These are phyloP conservation scores for Chrysotoxum bicinctum DNA, from an alignment of 2,888 invertebrate genomes.

Conservation along the genomic window DNA sequence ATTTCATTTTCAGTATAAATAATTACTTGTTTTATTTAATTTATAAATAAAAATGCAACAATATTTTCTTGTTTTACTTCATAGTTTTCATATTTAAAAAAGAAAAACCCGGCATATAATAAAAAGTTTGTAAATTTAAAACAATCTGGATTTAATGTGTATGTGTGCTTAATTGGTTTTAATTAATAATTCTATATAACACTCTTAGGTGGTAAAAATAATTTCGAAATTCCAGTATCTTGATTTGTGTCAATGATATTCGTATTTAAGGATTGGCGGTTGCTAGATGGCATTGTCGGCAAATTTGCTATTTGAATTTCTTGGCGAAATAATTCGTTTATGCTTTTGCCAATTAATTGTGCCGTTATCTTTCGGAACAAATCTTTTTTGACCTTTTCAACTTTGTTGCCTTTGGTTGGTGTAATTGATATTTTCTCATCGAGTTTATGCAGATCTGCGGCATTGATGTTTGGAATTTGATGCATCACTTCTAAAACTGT, in stretches of 20 bases:
- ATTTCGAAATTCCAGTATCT: conserved; percentile 77
- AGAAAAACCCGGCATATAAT: conserved; percentile 69
- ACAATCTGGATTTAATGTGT: conserved; percentile 56
- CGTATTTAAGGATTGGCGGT: conserved; percentile 51
- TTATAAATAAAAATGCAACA: conserved; percentile 71
- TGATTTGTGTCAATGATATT: conserved; percentile 79
- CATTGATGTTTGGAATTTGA: conserved; percentile 91
- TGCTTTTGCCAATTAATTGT: conserved; percentile 90
- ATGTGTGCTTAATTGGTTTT: conserved; percentile 41
- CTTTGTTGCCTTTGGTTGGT: conserved; percentile 88
- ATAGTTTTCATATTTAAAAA: conserved; percentile 54
- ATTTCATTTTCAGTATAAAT: conserved; percentile 62
- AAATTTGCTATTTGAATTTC: conserved; percentile 93
- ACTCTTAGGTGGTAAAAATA: conserved; percentile 76
- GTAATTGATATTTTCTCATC: conserved; percentile 90
- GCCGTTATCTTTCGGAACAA: conserved; percentile 94
- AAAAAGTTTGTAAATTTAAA: conserved; percentile 54
- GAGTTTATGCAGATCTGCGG: conserved; percentile 90
- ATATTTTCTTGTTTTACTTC: conserved; percentile 50
- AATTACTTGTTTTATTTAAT: conserved; percentile 70
- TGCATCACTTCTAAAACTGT: conserved; percentile 86
- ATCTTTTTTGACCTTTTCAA: conserved; percentile 95
- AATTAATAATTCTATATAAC: conserved; percentile 55
- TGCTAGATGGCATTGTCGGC: conserved; percentile 84
- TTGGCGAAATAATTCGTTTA: conserved; percentile 93